Percentiles rank a stretch among this genome's conserved stretches.
phyloP scores from a whole-genome alignment of 2,113 vertebrate species.

The Phaethornis superciliosus region DNA sequence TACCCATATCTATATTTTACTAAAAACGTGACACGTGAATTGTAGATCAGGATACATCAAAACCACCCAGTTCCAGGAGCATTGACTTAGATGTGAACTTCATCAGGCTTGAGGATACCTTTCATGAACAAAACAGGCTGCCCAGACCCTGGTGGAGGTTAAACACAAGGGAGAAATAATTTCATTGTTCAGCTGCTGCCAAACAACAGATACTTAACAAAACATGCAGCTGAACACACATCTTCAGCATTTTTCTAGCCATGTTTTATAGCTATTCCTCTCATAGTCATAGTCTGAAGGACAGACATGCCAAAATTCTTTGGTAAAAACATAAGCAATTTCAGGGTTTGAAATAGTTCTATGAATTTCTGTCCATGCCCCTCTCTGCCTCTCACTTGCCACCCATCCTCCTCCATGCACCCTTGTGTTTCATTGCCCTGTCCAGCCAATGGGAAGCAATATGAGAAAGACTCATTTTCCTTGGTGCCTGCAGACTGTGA shows the following conservation, averaged over 20 bases:
- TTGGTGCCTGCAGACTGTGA: background rate
- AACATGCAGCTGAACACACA: background rate
- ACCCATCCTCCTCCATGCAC: background rate
- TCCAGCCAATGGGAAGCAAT: background rate
- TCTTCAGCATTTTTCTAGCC: background rate
- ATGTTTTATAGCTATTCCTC: background rate
- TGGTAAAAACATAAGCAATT: background rate
- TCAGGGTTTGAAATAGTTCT: background rate
- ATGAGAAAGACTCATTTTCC: background rate
- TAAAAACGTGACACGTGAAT: background rate
- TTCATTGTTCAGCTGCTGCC: background rate
- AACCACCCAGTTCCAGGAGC: background rate
- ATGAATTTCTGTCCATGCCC: background rate
- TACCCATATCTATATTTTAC: background rate
- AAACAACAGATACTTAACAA: background rate
- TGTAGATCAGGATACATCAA: background rate
- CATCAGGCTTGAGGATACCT: background rate
- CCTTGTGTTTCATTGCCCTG: background rate
- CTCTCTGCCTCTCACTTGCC: background rate
- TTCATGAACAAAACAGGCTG: background rate
- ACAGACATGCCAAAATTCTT: background rate
- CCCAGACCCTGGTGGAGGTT: background rate
- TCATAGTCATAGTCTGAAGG: background rate
- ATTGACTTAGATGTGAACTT: background rate
- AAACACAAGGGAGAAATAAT: background rate